Base-by-base conservation (phyloP, 2,797 vertebrate species). In the Anniella stebbinsi region DNA sequence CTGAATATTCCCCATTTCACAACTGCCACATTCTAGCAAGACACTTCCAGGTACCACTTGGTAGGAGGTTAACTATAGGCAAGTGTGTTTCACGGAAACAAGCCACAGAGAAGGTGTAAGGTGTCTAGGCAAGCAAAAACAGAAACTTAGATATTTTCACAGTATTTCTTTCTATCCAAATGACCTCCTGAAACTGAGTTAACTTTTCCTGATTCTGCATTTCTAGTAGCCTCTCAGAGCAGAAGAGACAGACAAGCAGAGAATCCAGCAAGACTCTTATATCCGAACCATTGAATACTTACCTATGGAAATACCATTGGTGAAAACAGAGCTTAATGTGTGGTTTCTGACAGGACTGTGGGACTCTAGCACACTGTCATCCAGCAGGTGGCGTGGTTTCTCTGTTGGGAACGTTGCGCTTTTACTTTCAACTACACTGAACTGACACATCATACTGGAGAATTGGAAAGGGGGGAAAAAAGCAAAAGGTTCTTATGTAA, bases 341-440 rank as follows among this genome's bases (percentile, higher is more conserved):
- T 97, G 98, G 86, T 96, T 97, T 28, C 97, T 97, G 80, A 97
- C 97, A 0, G 98, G 98, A 94, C 98, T 99, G 96, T 98, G 98
- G 0, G 98, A 97, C 96, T 99, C 99, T 93, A 99, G 96, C 93
- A 99, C 98, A 1, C 99, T 99, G 98, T 99, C 98, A 1, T 99
- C 99, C 97, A 99, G 98, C 93, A 99, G 98, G 94, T 99, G 99
- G 92, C 99, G 98, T 0, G 98, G 98, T 95, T 98, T 98, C 97
- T 98, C 98, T 12, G 97, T 97, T 41, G 98, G 98, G 93, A 99
- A 99, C 1, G 98, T 99, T 45, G 98, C 98, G 73, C 99, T 99
- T 95, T 98, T 98, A 97, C 98, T 99, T 94, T 99, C 98, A 86
- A 98, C 98, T 89, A 99, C 98, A 80, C 98, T 98, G 88, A 98